A percentile compares a stretch with the other conserved stretches of the same genome.
These are phyloP conservation scores for Clanis bilineata DNA, from an alignment of 2,888 invertebrate genomes.

Conservation along the genomic window DNA sequence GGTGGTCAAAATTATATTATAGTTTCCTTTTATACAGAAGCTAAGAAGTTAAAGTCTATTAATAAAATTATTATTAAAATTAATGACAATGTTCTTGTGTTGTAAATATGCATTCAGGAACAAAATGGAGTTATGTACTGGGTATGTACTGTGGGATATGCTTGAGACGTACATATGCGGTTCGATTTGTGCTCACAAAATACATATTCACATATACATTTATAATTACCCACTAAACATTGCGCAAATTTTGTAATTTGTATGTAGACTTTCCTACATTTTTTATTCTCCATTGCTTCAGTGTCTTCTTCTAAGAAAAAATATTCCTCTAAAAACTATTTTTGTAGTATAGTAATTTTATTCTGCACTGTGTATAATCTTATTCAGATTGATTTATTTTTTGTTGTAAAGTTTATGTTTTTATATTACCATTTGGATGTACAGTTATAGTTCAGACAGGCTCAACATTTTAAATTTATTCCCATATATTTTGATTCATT, in stretches of 20 bases:
- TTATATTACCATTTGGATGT: no score
- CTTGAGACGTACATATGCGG: neutral
- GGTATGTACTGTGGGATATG: slow-evolving; percentile 56
- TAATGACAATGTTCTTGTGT: slow-evolving; percentile 4
- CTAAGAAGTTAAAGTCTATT: no score
- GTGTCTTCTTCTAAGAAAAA: neutral
- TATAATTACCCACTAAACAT: neutral
- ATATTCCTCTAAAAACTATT: no score
- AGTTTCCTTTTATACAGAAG: no score
- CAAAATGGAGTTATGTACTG: slow-evolving; percentile 60
- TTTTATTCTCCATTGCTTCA: neutral
- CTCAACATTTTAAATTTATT: no score
- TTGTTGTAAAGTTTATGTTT: no score
- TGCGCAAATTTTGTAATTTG: neutral
- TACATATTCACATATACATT: neutral
- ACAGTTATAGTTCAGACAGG: no score
- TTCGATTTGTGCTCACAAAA: neutral
- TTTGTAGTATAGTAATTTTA: no score
- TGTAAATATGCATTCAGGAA: slow-evolving; percentile 59
- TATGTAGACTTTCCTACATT: neutral
- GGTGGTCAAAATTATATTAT: no score
- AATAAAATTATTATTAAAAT: neutral
- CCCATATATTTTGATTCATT: no score
- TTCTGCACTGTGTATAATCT: no score
- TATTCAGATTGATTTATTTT: no score